These are phyloP conservation scores for Halcyon badia DNA, from an alignment of 2,797 vertebrate genomes.

Conservation along the genomic window DNA sequence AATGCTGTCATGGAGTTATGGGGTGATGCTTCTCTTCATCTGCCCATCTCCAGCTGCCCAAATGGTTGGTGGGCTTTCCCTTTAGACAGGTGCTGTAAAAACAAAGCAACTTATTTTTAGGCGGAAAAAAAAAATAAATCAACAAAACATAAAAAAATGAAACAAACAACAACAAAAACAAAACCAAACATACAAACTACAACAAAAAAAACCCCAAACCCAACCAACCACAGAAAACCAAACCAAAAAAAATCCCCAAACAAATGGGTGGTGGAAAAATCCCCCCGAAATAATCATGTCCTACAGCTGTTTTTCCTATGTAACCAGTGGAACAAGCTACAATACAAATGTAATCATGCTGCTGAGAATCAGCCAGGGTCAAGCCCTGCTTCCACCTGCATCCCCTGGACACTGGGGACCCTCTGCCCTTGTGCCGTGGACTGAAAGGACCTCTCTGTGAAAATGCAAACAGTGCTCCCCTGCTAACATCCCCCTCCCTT, in stretches of 20 bases:
- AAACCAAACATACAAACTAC: too few species aligned
- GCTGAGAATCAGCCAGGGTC: background rate
- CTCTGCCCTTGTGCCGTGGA: background rate
- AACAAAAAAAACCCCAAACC: too few species aligned
- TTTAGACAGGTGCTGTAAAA: conserved; percentile 46
- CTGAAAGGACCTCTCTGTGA: background rate
- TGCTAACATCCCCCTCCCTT: background rate
- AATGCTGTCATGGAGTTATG: background rate
- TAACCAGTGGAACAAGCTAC: background rate
- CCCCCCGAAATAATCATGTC: background rate
- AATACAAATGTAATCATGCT: background rate
- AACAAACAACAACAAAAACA: too few species aligned
- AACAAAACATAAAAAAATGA: background rate
- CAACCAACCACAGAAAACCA: too few species aligned
- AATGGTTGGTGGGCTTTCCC: background rate
- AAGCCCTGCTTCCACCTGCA: background rate
- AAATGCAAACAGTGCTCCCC: background rate
- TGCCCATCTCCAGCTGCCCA: background rate
- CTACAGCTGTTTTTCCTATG: fast-evolving
- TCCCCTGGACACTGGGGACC: fast-evolving
- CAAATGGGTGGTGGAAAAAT: background rate
- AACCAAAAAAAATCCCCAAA: too few species aligned
- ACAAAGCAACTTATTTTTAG: background rate
- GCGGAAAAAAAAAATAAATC: background rate
- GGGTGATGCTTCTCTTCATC: background rate